Evolutionary conservation across 37 sponge, comb jelly and placozoan species (phyloP), one percentile per base, ranked within the genome.

Genomic region (Halichondria panicea): DNA sequence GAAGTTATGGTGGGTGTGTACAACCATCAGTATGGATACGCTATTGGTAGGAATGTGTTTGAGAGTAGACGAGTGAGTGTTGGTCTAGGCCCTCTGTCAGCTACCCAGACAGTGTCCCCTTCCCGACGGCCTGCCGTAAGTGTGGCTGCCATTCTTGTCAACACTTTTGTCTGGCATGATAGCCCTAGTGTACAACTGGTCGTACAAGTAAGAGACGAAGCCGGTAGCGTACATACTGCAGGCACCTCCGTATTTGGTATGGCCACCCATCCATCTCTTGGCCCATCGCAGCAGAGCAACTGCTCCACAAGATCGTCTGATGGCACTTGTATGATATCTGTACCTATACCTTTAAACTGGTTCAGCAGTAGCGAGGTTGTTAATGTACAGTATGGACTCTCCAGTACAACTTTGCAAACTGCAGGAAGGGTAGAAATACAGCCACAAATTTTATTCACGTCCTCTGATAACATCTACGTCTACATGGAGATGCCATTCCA

Each of bases 161-260:
- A 63, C 5, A 31, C 31, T 43, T 77, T 63, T 11, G 77, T 81
- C 2, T 87, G 83, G 82, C 45, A 62, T 15, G 88, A 87, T 69
- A 40, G 56, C 12, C 76, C 81, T 35, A 22, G 2, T 0, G 60
- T 87, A 8, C 7, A 56, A 33, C 71, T 91, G n/a, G 83, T 83
- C 22, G 61, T 81, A 8, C 92, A 91, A 72, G 82, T 77, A 2
- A 85, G 83, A 36, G 92, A 91, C 41, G 55, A 44, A 3, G 24
- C 43, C 41, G n/a, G 50, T 53, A 73, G 70, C 44, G 79, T 85
- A 12, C 78, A 74, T 2, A 41, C 55, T 6, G 39, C 22, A 34
- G n/a, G 75, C 21, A 55, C 74, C 6, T 54, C 24, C 7, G 82
- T 86, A 24, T 33, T 31, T 15, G 50, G 68, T 25, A 3, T 3